phyloP scores from a whole-genome alignment of 2,797 vertebrate genomes.

The Eidolon dupreanum region DNA sequence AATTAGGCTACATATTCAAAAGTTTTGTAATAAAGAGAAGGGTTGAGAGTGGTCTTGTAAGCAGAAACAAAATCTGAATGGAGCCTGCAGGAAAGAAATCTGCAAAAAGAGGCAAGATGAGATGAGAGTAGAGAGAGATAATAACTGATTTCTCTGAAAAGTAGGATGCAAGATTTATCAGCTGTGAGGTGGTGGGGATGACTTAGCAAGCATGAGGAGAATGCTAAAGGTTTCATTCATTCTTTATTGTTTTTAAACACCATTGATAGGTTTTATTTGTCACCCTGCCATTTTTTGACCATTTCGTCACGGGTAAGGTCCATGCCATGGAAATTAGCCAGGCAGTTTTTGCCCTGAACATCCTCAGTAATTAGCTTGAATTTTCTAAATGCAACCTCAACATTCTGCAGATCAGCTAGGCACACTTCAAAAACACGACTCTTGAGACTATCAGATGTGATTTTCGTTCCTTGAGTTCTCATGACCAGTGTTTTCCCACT shows the following conservation, averaged over 20 bases:
- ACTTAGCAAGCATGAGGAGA: neutral
- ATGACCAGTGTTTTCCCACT: too few species aligned
- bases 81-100: neutral
- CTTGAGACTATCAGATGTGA: too few species aligned
- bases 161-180: neutral
- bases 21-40: neutral
- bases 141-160: neutral
- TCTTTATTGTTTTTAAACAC: neutral
- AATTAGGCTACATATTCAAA: neutral
- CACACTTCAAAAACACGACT: too few species aligned
- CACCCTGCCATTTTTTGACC: too few species aligned
- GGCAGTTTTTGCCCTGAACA: too few species aligned
- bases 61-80: neutral
- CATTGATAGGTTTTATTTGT: too few species aligned
- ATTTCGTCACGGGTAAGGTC: too few species aligned
- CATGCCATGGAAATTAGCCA: too few species aligned
- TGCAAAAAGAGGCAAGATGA: neutral
- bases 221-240: slow-evolving; percentile 14
- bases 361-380: too few species aligned
- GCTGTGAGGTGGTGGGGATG: neutral
- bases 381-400: too few species aligned
- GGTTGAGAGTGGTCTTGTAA: neutral
- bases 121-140: neutral
- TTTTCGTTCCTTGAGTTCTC: too few species aligned
- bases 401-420: too few species aligned